phyloP scores from a whole-genome alignment of 2,113 vertebrate species.

The Channa maculata region DNA sequence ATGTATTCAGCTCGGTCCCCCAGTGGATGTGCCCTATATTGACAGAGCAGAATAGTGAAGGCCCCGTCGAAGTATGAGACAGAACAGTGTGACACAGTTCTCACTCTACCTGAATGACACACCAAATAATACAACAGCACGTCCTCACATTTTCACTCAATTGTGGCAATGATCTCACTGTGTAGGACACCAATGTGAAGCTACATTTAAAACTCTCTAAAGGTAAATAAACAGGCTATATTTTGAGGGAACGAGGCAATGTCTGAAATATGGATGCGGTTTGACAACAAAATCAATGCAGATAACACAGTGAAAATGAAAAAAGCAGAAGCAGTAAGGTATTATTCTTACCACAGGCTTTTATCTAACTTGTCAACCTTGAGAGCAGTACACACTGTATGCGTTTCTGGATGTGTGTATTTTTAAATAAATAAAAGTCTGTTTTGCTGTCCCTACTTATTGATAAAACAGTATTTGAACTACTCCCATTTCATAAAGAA shows the following conservation, averaged over 20 bases:
- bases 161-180: constrained; percentile 22
- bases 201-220: constrained; percentile 5
- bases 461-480: constrained; percentile 9
- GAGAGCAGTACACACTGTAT: not conserved
- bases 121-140: constrained; percentile 28
- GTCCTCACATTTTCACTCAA: constrained; percentile 9
- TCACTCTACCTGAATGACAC: constrained; percentile 72
- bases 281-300: constrained; percentile 29
- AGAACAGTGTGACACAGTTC: constrained; percentile 73
- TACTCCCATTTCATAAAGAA: constrained; percentile 6
- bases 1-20: constrained; percentile 62
- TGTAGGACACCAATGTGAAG: not conserved
- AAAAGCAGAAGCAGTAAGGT: constrained; percentile 11
- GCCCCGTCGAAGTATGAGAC: constrained; percentile 60
- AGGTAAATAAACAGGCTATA: constrained; percentile 3
- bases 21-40: constrained; percentile 70
- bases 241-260: constrained; percentile 1
- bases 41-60: constrained; percentile 73
- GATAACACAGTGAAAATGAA: not conserved
- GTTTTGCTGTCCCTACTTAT: constrained; percentile 10
- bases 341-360: constrained; percentile 33
- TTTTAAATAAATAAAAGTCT: constrained; percentile 30
- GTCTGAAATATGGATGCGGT: constrained; percentile 16
- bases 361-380: constrained; percentile 41
- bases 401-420: not conserved